Base-by-base conservation (phyloP, 2,113 vertebrate genomes). In the Myrmophylax atrothorax region DNA sequence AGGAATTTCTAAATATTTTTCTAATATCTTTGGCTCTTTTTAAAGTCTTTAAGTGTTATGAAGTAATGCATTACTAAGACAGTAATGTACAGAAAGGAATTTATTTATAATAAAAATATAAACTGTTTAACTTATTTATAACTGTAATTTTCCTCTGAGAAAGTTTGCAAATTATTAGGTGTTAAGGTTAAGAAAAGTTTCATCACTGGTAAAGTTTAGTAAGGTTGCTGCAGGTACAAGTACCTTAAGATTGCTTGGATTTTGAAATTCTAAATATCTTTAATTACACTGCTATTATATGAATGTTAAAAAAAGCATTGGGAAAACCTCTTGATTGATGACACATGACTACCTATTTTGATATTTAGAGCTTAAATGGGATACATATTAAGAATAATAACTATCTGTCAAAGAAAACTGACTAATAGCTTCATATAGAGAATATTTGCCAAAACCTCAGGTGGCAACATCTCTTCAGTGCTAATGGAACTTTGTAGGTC, bases 271-370 rank as follows among this genome's bases (percentile, higher is more conserved):
- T 10, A 40, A 35, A 22, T 5, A 2, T 5, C 5, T 44, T 44
- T n/a, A 28, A 40, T 59, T 60, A 4, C 31, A 38, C 6, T 52
- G 3, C 4, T 69, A 4, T 15, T 22, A 6, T 29, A 2, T 23
- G 5, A 40, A 29, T 33, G 14, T 2, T 33, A n/a, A 28, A 8
- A 15, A 52, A 69, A 31, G 1, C 14, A 13, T 16, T 33, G 4
- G 10, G 9, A 6, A 55, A 73, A 47, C 0, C 0, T 35, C 26
- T 55, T 37, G 14, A 8, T 52, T 17, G 19, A 19, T 56, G 18
- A 18, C 7, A 29, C 3, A 1, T 9, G 0, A 40, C 42, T 56
- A 56, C 3, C 3, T 44, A 1, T 70, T 75, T 46, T 77, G 25
- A 22, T 81, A 73, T 33, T 95, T 37, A 58, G 22, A 10, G 4